Evolutionary conservation across 2,888 invertebrate genomes (phyloP).

Genomic region (Trachelus iudaicus): DNA sequence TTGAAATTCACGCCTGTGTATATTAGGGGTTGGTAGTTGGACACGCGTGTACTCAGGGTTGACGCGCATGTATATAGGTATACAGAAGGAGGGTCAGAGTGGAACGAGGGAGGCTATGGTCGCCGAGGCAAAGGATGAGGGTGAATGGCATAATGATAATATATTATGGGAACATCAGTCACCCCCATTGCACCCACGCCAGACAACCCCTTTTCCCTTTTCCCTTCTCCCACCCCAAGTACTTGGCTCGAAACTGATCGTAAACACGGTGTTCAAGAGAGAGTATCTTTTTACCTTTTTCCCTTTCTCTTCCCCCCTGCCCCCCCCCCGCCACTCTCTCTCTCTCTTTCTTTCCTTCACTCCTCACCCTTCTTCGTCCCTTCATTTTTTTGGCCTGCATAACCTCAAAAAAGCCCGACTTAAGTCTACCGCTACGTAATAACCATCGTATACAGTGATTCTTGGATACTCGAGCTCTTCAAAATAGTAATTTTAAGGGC

Average conservation of each 20-base stretch:
- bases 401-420: background rate
- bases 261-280: constrained; percentile 3
- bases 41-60: background rate
- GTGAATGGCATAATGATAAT: constrained; percentile 6
- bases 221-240: background rate
- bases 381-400: background rate
- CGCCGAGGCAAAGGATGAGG: background rate
- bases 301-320: background rate
- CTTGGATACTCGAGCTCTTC: background rate
- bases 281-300: background rate
- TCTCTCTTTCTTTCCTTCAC: background rate
- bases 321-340: background rate
- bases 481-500: background rate
- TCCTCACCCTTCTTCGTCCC: background rate
- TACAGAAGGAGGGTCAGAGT: background rate
- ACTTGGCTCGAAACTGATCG: constrained; percentile 1
- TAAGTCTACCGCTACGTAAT: too few relatives aligned
- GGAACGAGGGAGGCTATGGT: background rate
- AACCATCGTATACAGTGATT: background rate
- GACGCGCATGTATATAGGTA: background rate
- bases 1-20: background rate
- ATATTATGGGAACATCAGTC: constrained; percentile 6
- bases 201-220: background rate
- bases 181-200: background rate
- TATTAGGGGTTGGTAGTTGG: background rate